Conservation (phyloP, 1,140 invertebrate genomes). For the Lepidurus packardi region DNA sequence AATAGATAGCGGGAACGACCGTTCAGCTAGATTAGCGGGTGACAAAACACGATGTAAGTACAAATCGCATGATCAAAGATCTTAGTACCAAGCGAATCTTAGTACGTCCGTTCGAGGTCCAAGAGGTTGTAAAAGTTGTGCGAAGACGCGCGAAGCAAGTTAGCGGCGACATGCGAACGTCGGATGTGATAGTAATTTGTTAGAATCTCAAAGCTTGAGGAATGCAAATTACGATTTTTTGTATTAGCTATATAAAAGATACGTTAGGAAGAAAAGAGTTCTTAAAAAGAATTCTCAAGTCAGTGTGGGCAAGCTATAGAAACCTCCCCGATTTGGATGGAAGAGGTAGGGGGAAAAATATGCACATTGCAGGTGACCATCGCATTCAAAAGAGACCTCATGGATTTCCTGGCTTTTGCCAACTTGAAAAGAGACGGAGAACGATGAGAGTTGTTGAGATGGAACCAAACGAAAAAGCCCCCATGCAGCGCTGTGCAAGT, state of each 20-base stretch:
- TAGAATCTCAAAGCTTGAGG: not conserved
- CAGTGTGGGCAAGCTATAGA: not conserved
- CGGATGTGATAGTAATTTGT: constrained; percentile 19
- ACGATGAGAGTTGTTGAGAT: constrained; percentile 4
- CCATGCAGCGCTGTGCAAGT: not conserved
- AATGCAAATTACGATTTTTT: constrained; percentile 2
- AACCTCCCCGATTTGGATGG: not conserved
- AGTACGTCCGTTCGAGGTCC: not conserved
- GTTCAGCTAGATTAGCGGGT: too few species aligned
- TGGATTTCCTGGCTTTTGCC: not conserved
- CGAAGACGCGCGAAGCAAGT: not conserved
- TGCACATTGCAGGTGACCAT: not conserved
- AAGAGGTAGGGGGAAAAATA: not conserved
- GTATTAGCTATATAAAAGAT: not conserved
- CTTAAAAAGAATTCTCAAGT: not conserved
- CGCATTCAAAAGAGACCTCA: not conserved
- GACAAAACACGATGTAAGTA: too few species aligned
- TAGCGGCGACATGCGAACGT: constrained; percentile 12
- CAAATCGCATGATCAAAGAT: too few species aligned
- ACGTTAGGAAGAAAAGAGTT: not conserved
- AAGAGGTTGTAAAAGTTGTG: not conserved
- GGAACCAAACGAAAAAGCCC: not conserved
- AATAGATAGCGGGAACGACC: too few species aligned
- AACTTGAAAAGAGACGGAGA: not conserved
- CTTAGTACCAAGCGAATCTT: too few species aligned